Evolutionary conservation across 2,797 vertebrate genomes (phyloP).

Genomic region (Knipowitschia caucasica): DNA sequence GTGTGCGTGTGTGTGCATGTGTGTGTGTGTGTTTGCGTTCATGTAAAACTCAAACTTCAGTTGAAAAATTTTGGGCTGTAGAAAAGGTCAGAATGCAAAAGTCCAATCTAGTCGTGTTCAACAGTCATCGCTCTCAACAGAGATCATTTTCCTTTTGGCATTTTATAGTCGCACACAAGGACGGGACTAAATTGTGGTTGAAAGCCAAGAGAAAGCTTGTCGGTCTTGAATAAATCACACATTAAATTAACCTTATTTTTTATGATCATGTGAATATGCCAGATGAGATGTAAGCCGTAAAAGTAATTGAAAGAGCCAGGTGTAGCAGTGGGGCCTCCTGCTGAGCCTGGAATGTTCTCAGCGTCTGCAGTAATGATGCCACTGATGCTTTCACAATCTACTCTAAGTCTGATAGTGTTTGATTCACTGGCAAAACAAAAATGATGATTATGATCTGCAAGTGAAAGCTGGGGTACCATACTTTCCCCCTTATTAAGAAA

Average conservation of each 20-base stretch:
- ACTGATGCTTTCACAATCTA: no score
- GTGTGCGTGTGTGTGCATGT: no score
- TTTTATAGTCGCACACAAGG: background rate
- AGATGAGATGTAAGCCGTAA: constrained; percentile 48
- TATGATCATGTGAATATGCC: constrained; percentile 34
- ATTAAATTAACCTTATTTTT: background rate
- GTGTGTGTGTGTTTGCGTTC: no score
- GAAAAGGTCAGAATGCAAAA: constrained; percentile 35
- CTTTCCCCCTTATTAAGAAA: no score
- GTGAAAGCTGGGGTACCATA: no score
- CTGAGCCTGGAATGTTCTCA: constrained; percentile 61
- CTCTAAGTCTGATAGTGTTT: no score
- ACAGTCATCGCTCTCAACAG: constrained; percentile 36
- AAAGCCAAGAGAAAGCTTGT: background rate
- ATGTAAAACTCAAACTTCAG: no score
- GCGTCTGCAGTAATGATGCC: constrained; percentile 49
- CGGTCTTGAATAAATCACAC: background rate
- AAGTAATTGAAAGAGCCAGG: constrained; percentile 45
- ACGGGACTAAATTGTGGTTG: background rate
- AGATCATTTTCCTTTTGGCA: constrained; percentile 42
- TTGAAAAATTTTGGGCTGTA: constrained; percentile 49
- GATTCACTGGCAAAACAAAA: no score
- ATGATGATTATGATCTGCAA: no score
- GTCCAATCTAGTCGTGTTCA: constrained; percentile 13
- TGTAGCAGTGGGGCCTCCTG: constrained; percentile 39